Evolutionary conservation across 2,113 vertebrate species (phyloP), one percentile per base, ranked within the genome.

Genomic region (Eonycteris spelaea): DNA sequence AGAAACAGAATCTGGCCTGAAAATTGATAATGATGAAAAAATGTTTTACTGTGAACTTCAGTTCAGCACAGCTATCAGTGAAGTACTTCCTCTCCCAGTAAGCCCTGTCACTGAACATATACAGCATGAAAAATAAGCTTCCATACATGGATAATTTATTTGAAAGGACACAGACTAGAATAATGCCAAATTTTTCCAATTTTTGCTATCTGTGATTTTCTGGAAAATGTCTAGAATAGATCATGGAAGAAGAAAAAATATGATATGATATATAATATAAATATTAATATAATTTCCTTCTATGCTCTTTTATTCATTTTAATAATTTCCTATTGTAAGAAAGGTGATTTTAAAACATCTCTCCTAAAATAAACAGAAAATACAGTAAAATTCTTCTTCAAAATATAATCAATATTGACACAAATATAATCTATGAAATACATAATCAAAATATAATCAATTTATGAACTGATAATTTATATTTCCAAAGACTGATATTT

Each of bases 1-100:
- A 96, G 97, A 98, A 98, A 98, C 96, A 96, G 87, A 98, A 98
- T 97, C 97, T 95, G 85, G 73, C 35, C 95, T 98, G 94, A 96
- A 98, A 98, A 97, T 77, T 92, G 97, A 98, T 98, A 98, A 98
- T 95, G 95, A 96, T 97, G 97, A 97, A 97, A 98, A 98, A 97
- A 75, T 65, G 95, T 97, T 98, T 96, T 97, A 70, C 61, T 86
- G 86, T 96, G 67, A 98, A 97, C 97, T 98, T 96, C 97, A 92
- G 86, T 43, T 95, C 38, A 28, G 0, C 73, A 97, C 88, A 83
- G 89, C 97, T 95, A n/a, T 67, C 94, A 90, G 91, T 94, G 73
- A 82, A 0, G 7, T 14, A 35, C 30, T 98, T 98, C 94, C 95
- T 96, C 93, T 98, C 70, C 55, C 63, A 71, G 14, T 2, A 83